A percentile compares a stretch with the other conserved stretches of the same genome.
Conservation (phyloP, 2,888 invertebrate species). For the Cantharis rufa region DNA sequence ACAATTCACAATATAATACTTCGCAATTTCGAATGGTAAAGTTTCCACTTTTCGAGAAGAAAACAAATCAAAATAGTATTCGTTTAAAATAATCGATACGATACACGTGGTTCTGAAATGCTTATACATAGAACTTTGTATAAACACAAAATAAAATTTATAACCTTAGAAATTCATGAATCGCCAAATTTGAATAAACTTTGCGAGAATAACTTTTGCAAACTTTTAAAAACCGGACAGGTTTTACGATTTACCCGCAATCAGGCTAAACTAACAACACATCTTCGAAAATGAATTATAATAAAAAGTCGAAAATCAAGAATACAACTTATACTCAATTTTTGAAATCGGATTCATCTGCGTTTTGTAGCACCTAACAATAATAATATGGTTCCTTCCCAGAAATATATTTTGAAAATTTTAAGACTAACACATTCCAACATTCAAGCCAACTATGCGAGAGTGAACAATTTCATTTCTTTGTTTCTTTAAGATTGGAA, state of each 20-base stretch:
- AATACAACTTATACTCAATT: no score
- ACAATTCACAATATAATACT: no score
- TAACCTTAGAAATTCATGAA: not conserved
- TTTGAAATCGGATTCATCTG: not conserved
- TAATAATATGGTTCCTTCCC: not conserved
- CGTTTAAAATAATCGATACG: not conserved
- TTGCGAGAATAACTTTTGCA: not conserved
- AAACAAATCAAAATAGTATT: not conserved
- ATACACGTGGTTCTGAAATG: not conserved
- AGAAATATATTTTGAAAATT: not conserved
- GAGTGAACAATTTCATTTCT: not conserved
- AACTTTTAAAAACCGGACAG: not conserved
- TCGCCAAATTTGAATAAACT: not conserved
- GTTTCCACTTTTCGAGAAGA: not conserved
- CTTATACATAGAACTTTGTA: not conserved
- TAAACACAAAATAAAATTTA: not conserved
- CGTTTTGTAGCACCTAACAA: not conserved
- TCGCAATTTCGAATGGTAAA: not conserved
- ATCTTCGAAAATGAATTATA: not conserved
- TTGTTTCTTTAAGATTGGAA: not conserved
- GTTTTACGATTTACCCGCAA: not conserved
- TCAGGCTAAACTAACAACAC: not conserved
- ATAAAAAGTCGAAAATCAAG: no score
- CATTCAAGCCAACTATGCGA: not conserved
- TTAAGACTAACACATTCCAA: not conserved